Evolutionary conservation across 2,113 vertebrate species (phyloP).

Genomic region (Austrofundulus limnaeus): DNA sequence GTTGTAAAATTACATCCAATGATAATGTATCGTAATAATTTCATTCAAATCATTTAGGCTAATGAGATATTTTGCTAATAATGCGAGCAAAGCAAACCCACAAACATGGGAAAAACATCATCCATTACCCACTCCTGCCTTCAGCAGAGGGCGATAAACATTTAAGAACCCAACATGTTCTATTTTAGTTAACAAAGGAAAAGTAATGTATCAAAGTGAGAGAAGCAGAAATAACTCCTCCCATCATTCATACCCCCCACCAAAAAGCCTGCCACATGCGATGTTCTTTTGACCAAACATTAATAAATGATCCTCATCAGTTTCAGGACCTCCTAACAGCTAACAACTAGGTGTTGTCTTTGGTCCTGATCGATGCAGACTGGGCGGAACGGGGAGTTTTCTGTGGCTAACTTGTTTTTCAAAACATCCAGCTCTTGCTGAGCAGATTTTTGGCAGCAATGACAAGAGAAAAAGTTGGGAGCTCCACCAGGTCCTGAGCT

Average conservation of each 20-base stretch:
- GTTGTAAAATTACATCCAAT: too few relatives aligned
- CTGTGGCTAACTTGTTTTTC: constrained; percentile 13
- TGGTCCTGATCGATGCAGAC: constrained; percentile 41
- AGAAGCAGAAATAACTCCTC: neutral
- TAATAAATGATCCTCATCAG: neutral
- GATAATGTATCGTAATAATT: too few relatives aligned
- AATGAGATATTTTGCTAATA: too few relatives aligned
- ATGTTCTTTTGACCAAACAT: neutral
- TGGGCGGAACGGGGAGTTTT: constrained; percentile 24
- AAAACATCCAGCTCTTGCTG: constrained; percentile 17
- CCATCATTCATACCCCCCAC: neutral
- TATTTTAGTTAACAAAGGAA: neutral
- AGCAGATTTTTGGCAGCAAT: constrained; percentile 42
- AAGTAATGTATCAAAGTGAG: neutral
- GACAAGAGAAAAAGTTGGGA: constrained; percentile 5
- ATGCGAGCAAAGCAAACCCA: too few relatives aligned
- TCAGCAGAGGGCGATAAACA: too few relatives aligned
- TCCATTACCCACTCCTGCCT: too few relatives aligned
- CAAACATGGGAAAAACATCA: too few relatives aligned
- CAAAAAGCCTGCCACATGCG: neutral
- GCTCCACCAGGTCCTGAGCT: constrained; percentile 24
- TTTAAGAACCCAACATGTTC: neutral
- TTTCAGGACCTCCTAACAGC: neutral
- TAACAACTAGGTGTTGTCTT: constrained; percentile 36
- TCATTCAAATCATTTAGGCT: too few relatives aligned